Evolutionary conservation across 2,113 vertebrate species (phyloP).

Genomic region (Psephotus haematonotus): DNA sequence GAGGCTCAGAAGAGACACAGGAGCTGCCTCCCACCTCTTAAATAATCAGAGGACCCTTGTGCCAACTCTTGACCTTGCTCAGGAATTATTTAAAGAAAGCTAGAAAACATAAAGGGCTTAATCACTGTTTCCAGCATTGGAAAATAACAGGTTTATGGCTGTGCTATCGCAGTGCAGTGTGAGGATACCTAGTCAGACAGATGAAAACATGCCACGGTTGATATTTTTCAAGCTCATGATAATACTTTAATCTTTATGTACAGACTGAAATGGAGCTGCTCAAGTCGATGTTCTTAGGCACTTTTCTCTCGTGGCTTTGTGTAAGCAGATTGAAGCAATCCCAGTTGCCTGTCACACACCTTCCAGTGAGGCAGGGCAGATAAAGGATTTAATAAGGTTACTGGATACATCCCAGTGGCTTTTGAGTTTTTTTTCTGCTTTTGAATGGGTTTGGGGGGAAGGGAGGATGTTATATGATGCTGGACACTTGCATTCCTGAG

Average conservation of each 20-base stretch:
- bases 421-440: background rate
- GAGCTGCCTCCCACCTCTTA: background rate
- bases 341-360: background rate
- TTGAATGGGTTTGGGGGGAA: background rate
- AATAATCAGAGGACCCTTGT: background rate
- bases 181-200: background rate
- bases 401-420: background rate
- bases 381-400: background rate
- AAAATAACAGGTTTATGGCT: background rate
- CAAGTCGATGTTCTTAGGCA: background rate
- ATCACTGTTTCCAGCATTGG: background rate
- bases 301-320: background rate
- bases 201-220: background rate
- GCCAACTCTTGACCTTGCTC: background rate
- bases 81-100: background rate
- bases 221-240: background rate
- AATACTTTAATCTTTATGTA: constrained; percentile 3
- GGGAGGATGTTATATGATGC: background rate
- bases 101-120: background rate
- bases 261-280: background rate
- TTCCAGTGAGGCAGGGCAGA: background rate
- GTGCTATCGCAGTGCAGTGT: fast-evolving
- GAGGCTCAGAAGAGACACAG: background rate
- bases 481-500: background rate
- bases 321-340: constrained; percentile 7